phyloP scores from a whole-genome alignment of 1,140 invertebrate species.

The Trissolcus basalis region DNA sequence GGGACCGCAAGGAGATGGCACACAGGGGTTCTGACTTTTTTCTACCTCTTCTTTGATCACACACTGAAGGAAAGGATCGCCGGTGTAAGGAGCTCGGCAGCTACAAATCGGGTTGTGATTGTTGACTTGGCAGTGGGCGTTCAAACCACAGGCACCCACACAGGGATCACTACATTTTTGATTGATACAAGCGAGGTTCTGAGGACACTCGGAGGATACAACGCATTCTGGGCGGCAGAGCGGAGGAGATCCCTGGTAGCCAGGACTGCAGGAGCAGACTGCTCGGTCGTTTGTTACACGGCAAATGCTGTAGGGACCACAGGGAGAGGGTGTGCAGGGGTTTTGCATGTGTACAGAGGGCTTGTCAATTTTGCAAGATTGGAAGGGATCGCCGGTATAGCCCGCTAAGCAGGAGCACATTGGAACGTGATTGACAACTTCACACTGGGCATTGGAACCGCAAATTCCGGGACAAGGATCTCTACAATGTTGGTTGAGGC shows the following conservation, averaged over 20 bases:
- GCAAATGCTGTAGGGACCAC: constrained; percentile 88
- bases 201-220: constrained; percentile 85
- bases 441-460: constrained; percentile 86
- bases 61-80: constrained; percentile 90
- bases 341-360: constrained; percentile 71
- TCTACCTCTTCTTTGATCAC: constrained; percentile 79
- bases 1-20: constrained; percentile 88
- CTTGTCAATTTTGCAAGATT: constrained; percentile 81
- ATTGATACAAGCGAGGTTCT: constrained; percentile 84
- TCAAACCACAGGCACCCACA: constrained; percentile 84
- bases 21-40: constrained; percentile 78
- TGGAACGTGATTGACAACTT: constrained; percentile 87
- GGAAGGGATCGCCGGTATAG: constrained; percentile 88
- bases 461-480: constrained; percentile 91
- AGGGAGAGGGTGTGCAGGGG: constrained; percentile 87
- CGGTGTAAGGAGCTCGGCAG: constrained; percentile 83
- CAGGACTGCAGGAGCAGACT: constrained; percentile 86
- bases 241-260: constrained; percentile 86
- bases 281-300: constrained; percentile 82
- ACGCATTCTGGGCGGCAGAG: constrained; percentile 87
- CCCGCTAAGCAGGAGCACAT: constrained; percentile 86
- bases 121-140: constrained; percentile 86
- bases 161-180: constrained; percentile 90
- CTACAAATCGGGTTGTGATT: constrained; percentile 91
- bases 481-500: constrained; percentile 88